These are phyloP conservation scores for Caenorhabditis sp. DNA, from an alignment of 2,888 invertebrate species.

Conservation along the genomic window DNA sequence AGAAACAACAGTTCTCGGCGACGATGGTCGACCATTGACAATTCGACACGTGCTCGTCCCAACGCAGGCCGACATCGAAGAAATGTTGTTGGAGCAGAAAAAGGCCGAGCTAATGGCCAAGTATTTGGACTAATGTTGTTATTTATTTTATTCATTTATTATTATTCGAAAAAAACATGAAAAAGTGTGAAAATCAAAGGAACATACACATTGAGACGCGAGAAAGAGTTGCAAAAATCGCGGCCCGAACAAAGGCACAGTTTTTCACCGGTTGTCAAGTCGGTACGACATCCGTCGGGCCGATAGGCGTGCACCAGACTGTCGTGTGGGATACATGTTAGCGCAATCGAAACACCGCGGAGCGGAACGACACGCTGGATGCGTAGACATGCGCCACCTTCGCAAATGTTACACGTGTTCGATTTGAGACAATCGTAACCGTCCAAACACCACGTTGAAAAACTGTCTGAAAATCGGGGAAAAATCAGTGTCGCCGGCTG, in stretches of 20 bases:
- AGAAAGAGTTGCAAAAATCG: constrained; percentile 47
- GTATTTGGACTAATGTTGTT: constrained; percentile 72
- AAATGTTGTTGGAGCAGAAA: constrained; percentile 85
- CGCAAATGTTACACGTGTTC: constrained; percentile 44
- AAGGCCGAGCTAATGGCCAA: constrained; percentile 89
- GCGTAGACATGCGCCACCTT: constrained; percentile 53
- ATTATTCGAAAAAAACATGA: neutral
- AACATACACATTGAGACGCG: neutral
- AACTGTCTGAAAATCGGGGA: neutral
- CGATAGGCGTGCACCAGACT: constrained; percentile 45
- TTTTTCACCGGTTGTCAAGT: constrained; percentile 42
- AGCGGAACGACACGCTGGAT: constrained; percentile 39
- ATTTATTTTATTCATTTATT: constrained; percentile 6
- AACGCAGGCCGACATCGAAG: constrained; percentile 76
- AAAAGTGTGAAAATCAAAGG: neutral
- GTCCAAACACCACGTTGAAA: constrained; percentile 51
- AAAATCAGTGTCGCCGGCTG: too few species aligned
- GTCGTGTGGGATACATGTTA: constrained; percentile 53
- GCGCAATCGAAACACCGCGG: constrained; percentile 37
- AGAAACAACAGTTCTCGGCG: constrained; percentile 65
- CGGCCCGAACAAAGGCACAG: constrained; percentile 46
- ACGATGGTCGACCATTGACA: constrained; percentile 66
- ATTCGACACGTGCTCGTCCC: constrained; percentile 66
- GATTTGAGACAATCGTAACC: constrained; percentile 47
- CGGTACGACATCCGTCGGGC: constrained; percentile 50